A percentile compares a stretch with the other conserved stretches of the same genome.
Evolutionary conservation across 2,888 invertebrate species (phyloP).

Genomic region (Cheilosia vulpina): DNA sequence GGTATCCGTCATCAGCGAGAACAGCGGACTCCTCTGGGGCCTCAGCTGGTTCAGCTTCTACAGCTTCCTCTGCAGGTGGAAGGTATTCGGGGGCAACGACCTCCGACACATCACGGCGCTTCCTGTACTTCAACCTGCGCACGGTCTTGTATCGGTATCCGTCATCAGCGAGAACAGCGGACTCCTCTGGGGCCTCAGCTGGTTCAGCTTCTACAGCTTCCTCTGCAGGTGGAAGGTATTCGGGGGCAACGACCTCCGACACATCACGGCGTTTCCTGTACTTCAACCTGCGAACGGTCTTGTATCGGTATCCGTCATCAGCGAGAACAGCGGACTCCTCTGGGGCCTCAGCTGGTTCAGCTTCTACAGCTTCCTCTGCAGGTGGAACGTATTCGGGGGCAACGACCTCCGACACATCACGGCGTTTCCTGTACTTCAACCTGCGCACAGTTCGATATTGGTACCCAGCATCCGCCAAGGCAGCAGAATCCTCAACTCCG

Average conservation of each 20-base stretch:
- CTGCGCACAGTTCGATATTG: conserved; percentile 30
- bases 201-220: conserved; percentile 12
- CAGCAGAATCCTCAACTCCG: conserved; percentile 12
- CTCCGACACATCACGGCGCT: too few relatives aligned
- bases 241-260: conserved; percentile 47
- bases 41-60: too few relatives aligned
- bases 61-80: too few relatives aligned
- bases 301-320: conserved; percentile 54
- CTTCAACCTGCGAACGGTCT: conserved; percentile 48
- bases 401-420: conserved; percentile 35
- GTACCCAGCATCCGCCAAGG: conserved; percentile 38
- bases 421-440: conserved; percentile 52
- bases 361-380: conserved; percentile 4
- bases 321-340: conserved; percentile 29
- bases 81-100: too few relatives aligned
- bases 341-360: neutral
- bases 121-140: too few relatives aligned
- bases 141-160: conserved; percentile 71
- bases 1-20: too few relatives aligned
- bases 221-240: conserved; percentile 45
- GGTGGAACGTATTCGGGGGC: conserved; percentile 73
- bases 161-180: conserved; percentile 79
- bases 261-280: conserved; percentile 57
- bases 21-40: too few relatives aligned
- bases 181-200: conserved; percentile 29